Evolutionary conservation across 2,888 invertebrate species (phyloP), one percentile per base, ranked within the genome.

Genomic region (Eugnorisma glareosa): DNA sequence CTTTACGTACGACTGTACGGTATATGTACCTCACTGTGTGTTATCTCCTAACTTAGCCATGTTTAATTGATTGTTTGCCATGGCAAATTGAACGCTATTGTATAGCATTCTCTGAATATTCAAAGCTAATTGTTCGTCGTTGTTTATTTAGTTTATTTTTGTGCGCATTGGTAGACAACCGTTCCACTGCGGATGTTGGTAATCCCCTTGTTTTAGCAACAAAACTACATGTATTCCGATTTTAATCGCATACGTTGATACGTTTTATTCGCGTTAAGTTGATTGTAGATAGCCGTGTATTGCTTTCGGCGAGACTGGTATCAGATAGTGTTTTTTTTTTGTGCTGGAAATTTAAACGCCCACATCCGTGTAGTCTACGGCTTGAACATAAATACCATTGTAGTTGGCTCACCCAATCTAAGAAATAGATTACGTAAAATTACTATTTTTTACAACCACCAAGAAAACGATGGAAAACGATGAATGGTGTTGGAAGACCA

Each of bases 141-240:
- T 68, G 82, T 68, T 83, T 70, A 76, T 82, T 82, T 68, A 67
- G 82, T 64, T 79, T 79, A 80, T 82, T 82, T 71, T 67, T 51
- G 31, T 63, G 31, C 35, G 48, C 71, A 79, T 70, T 78, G 69
- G 67, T 63, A 82, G 74, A 72, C 66, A 54, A 21, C 31, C 31
- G 67, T 83, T 74, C 37, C 70, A 61, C 63, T 71, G 74, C 67
- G 82, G 67, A 83, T 63, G 71, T 75, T 80, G 54, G 64, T 72
- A 83, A 83, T 75, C 64, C 75, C 54, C 66, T 77, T 75, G 68
- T 77, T 84, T 84, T 77, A 74, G 74, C 31, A 81, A 81, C 48
- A 75, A 78, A 75, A 84, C 82, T 73, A 64, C 73, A 37, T 75
- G 82, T 68, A 75, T 57, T 66, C 35, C 35, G 73, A 82, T 71